These are phyloP conservation scores for Tylochromis polylepis DNA, from an alignment of 2,113 vertebrate genomes.

Conservation along the genomic window DNA sequence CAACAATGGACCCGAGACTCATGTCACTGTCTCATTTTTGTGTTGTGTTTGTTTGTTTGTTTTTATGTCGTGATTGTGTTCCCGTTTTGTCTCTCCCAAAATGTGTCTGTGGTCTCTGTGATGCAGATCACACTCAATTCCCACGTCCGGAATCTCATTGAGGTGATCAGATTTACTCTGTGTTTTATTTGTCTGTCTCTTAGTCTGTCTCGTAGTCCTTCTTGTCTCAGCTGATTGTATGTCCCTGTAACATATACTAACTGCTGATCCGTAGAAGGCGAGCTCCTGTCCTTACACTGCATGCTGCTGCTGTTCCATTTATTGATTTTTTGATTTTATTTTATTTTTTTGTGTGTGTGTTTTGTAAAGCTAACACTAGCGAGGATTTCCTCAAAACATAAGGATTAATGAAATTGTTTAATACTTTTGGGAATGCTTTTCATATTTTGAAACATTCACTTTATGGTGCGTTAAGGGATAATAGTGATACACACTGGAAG, in stretches of 20 bases:
- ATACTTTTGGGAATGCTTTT: background rate
- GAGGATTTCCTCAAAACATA: background rate
- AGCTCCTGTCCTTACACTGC: slow-evolving; percentile 30
- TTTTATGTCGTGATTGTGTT: slow-evolving; percentile 57
- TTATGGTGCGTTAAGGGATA: background rate
- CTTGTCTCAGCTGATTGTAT: background rate
- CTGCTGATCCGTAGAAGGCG: slow-evolving; percentile 1
- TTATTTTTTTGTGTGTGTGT: background rate
- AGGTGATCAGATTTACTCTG: slow-evolving; percentile 78
- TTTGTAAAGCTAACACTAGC: background rate
- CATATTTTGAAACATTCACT: background rate
- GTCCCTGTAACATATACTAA: slow-evolving; percentile 44
- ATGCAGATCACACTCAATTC: slow-evolving; percentile 83
- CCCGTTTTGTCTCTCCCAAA: slow-evolving; percentile 35
- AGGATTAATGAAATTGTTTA: background rate
- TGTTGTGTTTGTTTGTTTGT: slow-evolving; percentile 63
- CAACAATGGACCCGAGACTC: slow-evolving; percentile 34
- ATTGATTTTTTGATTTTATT: background rate
- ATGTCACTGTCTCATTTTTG: slow-evolving; percentile 51
- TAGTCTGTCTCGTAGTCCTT: slow-evolving; percentile 46
- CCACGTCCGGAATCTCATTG: slow-evolving; percentile 81
- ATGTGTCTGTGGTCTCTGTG: slow-evolving; percentile 59
- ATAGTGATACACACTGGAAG: background rate
- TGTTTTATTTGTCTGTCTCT: slow-evolving; percentile 28
- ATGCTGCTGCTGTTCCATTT: slow-evolving; percentile 11